Base-by-base conservation (phyloP, 2,113 vertebrate genomes). In the Oxyura jamaicensis region DNA sequence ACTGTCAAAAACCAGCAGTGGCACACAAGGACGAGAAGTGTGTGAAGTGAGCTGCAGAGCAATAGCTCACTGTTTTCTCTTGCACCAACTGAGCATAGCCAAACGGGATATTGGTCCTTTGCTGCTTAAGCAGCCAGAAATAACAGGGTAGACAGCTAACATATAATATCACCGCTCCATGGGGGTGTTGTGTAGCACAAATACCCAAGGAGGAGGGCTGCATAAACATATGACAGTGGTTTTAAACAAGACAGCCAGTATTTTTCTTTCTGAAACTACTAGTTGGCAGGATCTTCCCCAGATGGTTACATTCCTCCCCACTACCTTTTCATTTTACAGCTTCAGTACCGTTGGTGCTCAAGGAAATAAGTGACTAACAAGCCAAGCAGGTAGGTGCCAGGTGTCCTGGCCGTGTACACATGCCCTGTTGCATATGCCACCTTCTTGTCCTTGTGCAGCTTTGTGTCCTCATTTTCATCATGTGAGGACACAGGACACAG, bases 121-220 rank as follows among this genome's bases (percentile, higher is more conserved):
- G 90, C 95, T 92, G 92, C 89, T 90, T 90, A 85, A 89, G 86
- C 90, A 92, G 91, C 86, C 94, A 94, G 81, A 85, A 95, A 92
- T 94, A 89, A 63, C 91, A 93, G 93, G 86, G 66, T 50, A 65
- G 84, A 58, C 87, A 92, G 77, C 6, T 53, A 94, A 87, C 50
- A 1, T 59, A 2, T 93, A 89, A 94, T 60, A 92, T 93, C 76
- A 31, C 44, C 2, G 18, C 82, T 79, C 59, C 86, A 6, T 14
- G 12, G 93, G 92, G 83, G 69, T 8, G 2, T n/a, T 20, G 33
- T 62, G 59, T n/a, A 53, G 78, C 19, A 1, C 76, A 48, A 46
- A 25, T 25, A 59, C 76, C 83, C 79, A 4, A 16, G 90, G 35
- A 93, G 89, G 50, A 59, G 1, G 22, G 21, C 59, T 80, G 76